These are phyloP conservation scores for Heliconius charithonia DNA, from an alignment of 2,888 invertebrate species.

Conservation along the genomic window DNA sequence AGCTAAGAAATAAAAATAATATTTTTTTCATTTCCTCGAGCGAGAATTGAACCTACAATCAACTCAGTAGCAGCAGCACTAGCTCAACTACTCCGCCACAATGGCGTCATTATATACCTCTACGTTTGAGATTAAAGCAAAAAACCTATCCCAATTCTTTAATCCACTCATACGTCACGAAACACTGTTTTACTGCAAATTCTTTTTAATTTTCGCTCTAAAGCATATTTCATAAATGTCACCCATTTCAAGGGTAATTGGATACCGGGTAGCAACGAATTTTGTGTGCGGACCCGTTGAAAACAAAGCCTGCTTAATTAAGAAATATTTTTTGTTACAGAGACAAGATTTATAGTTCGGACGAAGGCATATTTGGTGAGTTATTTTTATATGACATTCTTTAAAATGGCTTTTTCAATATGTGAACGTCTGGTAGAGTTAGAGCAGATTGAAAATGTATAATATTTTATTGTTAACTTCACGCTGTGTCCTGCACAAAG, in stretches of 20 bases:
- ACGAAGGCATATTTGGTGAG: constrained; percentile 40
- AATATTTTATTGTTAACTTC: not conserved
- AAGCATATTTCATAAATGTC: constrained; percentile 26
- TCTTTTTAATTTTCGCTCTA: not conserved
- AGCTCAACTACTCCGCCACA: no score
- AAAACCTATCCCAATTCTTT: no score
- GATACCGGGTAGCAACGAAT: constrained; percentile 30
- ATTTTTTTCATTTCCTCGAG: not conserved
- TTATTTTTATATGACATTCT: constrained; percentile 22
- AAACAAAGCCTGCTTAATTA: constrained; percentile 43
- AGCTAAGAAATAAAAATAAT: not conserved
- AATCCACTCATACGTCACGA: not conserved
- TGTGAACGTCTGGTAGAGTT: not conserved
- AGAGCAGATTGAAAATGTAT: no score
- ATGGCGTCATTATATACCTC: not conserved
- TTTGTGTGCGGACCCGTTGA: constrained; percentile 29
- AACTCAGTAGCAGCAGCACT: no score
- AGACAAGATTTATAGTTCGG: constrained; percentile 43
- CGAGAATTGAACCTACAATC: not conserved
- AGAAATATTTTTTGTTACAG: constrained; percentile 46
- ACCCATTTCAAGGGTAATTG: constrained; percentile 31
- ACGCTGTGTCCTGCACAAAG: not conserved
- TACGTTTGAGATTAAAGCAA: not conserved
- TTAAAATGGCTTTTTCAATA: not conserved
- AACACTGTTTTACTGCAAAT: not conserved